These are phyloP conservation scores for Eulacestoma nigropectus DNA, from an alignment of 2,113 vertebrate species.

Conservation along the genomic window DNA sequence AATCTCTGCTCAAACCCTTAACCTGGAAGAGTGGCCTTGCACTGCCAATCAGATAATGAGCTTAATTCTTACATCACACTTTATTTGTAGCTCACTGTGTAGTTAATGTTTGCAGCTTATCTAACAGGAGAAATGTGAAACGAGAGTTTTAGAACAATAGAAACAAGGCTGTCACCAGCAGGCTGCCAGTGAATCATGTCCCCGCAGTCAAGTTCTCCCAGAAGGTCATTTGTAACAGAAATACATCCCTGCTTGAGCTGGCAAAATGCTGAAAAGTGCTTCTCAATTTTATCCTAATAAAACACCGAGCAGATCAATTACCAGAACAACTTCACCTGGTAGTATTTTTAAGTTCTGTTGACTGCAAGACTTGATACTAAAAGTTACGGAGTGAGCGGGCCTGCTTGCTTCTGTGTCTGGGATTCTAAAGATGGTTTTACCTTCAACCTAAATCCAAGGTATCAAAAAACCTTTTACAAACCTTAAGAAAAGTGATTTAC, in stretches of 20 bases:
- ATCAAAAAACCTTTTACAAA: background rate
- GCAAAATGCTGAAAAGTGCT: background rate
- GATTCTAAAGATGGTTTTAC: background rate
- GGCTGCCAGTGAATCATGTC: conserved; percentile 46
- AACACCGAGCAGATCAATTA: background rate
- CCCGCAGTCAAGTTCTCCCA: background rate
- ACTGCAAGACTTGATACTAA: background rate
- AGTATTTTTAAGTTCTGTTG: background rate
- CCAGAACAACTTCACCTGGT: background rate
- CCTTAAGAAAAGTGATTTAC: background rate
- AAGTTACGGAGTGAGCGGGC: background rate
- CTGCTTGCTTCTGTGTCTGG: background rate
- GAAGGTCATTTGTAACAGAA: conserved; percentile 43
- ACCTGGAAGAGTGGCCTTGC: conserved; percentile 8
- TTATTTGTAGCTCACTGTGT: conserved; percentile 44
- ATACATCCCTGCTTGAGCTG: background rate
- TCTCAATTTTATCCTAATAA: background rate
- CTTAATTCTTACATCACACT: conserved; percentile 64
- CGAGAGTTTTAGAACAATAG: conserved; percentile 58
- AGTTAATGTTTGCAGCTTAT: conserved; percentile 44
- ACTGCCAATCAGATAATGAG: conserved; percentile 66
- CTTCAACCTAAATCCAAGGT: background rate
- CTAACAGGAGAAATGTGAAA: conserved; percentile 59
- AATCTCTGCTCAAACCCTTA: conserved; percentile 5
- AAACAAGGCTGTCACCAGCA: conserved; percentile 49